phyloP scores from a whole-genome alignment of 1,140 invertebrate species.

The Apis laboriosa region DNA sequence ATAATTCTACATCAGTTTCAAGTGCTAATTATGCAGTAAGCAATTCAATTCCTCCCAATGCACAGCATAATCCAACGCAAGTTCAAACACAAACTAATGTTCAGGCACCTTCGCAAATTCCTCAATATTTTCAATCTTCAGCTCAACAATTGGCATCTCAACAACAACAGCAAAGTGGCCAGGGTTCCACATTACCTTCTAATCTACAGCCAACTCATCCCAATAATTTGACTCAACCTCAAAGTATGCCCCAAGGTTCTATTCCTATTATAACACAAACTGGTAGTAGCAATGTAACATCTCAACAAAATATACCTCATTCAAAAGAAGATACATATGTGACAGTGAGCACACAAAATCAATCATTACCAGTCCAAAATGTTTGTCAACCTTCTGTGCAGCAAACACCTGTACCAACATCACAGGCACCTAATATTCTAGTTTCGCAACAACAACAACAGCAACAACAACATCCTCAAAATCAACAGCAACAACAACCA shows the following conservation, averaged over 20 bases:
- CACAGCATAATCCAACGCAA: slow-evolving; percentile 64
- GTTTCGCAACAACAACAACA: slow-evolving; percentile 61
- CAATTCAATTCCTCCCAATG: slow-evolving; percentile 66
- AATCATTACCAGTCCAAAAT: slow-evolving; percentile 68
- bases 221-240: slow-evolving; percentile 80
- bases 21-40: slow-evolving; percentile 61
- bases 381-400: slow-evolving; percentile 65
- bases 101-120: slow-evolving; percentile 70
- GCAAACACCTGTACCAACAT: slow-evolving; percentile 63
- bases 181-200: slow-evolving; percentile 82
- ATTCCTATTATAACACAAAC: slow-evolving; percentile 83
- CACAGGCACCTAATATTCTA: slow-evolving; percentile 73
- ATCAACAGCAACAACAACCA: slow-evolving; percentile 48
- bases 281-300: slow-evolving; percentile 80
- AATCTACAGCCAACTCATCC: slow-evolving; percentile 82
- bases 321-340: slow-evolving; percentile 71
- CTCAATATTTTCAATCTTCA: slow-evolving; percentile 71
- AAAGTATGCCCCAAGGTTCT: slow-evolving; percentile 82
- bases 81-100: slow-evolving; percentile 63
- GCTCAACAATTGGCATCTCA: slow-evolving; percentile 57
- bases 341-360: slow-evolving; percentile 69
- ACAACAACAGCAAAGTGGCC: slow-evolving; percentile 62
- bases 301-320: slow-evolving; percentile 76
- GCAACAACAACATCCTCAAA: slow-evolving; percentile 31
- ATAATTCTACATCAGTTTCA: slow-evolving; percentile 61